Percentiles rank a stretch among this genome's conserved stretches.
phyloP scores from a whole-genome alignment of 2,888 invertebrate genomes.

The Hirudinaria manillensis region DNA sequence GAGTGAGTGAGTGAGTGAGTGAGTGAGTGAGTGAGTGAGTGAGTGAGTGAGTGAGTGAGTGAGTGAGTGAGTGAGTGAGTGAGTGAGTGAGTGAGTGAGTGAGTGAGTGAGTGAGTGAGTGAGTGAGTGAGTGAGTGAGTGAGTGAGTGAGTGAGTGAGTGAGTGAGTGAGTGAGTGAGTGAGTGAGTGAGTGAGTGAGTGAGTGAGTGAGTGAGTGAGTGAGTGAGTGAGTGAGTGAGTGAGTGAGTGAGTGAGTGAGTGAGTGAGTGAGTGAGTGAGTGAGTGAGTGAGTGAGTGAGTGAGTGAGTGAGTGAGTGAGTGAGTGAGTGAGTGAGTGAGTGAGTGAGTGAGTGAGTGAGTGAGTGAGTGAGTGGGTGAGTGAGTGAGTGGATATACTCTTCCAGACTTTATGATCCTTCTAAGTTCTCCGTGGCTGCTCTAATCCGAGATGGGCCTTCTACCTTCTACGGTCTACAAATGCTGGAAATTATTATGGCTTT shows the following conservation, averaged over 20 bases:
- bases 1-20: background rate
- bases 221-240: conserved; percentile 14
- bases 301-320: conserved; percentile 22
- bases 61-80: conserved; percentile 18
- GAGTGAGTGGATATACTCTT: no score
- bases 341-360: conserved; percentile 10
- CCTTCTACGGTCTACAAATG: no score
- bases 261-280: conserved; percentile 14
- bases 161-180: conserved; percentile 22
- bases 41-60: conserved; percentile 18
- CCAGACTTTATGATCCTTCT: no score
- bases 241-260: conserved; percentile 14
- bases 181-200: conserved; percentile 14
- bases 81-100: conserved; percentile 21
- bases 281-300: conserved; percentile 14
- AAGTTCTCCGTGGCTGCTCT: no score
- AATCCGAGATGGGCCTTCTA: no score
- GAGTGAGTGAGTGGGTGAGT: background rate
- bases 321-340: conserved; percentile 1
- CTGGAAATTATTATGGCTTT: no score
- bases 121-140: conserved; percentile 22
- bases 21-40: background rate
- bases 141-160: conserved; percentile 20
- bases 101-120: conserved; percentile 22
- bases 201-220: conserved; percentile 14